Evolutionary conservation across 2,113 vertebrate species (phyloP).

Genomic region (Nanger granti): DNA sequence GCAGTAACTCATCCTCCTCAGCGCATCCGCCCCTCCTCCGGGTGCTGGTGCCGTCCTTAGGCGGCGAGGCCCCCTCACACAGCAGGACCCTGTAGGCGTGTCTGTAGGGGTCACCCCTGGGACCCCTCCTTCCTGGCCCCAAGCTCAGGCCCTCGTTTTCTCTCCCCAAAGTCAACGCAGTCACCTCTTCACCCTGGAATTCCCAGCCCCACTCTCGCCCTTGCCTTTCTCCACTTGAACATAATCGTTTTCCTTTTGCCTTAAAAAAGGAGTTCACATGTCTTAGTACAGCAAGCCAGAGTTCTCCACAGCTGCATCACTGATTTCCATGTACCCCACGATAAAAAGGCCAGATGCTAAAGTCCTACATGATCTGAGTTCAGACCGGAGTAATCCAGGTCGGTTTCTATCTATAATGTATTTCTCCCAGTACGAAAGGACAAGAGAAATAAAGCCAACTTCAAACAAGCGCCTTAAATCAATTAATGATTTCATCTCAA

Average conservation of each 20-base stretch:
- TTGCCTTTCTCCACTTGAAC: neutral
- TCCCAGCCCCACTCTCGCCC: neutral
- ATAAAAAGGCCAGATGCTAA: neutral
- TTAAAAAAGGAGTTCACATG: neutral
- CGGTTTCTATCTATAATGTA: neutral
- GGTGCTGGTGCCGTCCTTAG: rapidly evolving
- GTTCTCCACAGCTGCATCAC: too few relatives aligned
- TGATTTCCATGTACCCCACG: neutral
- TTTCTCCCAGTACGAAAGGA: neutral
- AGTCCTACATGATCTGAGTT: neutral
- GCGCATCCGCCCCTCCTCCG: neutral
- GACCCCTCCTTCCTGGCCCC: neutral
- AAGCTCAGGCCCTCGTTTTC: neutral
- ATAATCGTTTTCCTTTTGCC: neutral
- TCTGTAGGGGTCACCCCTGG: neutral
- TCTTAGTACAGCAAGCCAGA: neutral
- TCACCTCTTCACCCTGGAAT: neutral
- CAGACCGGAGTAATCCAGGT: neutral
- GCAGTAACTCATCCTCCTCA: neutral
- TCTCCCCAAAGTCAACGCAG: too few relatives aligned
- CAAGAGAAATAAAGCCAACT: neutral
- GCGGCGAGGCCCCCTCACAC: too few relatives aligned
- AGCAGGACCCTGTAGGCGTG: neutral
- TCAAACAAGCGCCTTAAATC: neutral
- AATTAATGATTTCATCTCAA: neutral